Conservation (phyloP, 2,888 invertebrate species). For the Fabriciana adippe region DNA sequence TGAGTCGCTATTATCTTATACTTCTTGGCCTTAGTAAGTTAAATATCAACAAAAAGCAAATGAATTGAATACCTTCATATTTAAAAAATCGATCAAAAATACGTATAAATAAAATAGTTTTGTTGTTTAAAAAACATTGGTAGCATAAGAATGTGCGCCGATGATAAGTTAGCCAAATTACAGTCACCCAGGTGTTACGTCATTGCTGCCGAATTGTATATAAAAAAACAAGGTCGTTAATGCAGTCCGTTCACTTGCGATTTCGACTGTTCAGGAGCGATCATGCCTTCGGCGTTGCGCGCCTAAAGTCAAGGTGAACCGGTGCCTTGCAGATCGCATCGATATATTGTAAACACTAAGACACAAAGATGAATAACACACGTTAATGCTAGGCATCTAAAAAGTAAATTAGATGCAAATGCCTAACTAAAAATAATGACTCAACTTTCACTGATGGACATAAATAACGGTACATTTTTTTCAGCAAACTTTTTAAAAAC, state of each 20-base stretch:
- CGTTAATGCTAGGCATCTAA: background rate
- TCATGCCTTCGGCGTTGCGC: slow-evolving; percentile 44
- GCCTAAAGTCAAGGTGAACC: slow-evolving; percentile 76
- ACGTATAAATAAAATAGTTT: no score
- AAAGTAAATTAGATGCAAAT: background rate
- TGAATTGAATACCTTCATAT: no score
- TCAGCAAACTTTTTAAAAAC: no score
- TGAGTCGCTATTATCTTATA: no score
- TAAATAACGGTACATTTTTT: no score
- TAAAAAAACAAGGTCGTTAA: slow-evolving; percentile 66
- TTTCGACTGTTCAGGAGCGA: slow-evolving; percentile 50
- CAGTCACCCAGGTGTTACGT: slow-evolving; percentile 66
- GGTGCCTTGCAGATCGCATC: slow-evolving; percentile 43
- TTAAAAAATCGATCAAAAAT: no score
- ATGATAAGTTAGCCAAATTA: slow-evolving; percentile 60
- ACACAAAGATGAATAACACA: background rate
- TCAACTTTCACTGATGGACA: no score
- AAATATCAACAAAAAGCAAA: no score
- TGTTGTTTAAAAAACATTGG: background rate
- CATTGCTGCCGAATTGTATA: slow-evolving; percentile 62
- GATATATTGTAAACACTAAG: slow-evolving; percentile 31
- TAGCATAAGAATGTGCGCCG: background rate
- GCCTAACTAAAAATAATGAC: background rate
- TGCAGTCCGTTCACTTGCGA: slow-evolving; percentile 78
- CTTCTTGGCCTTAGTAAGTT: no score